These are phyloP conservation scores for Ia io DNA, from an alignment of 2,113 vertebrate genomes.

Conservation along the genomic window DNA sequence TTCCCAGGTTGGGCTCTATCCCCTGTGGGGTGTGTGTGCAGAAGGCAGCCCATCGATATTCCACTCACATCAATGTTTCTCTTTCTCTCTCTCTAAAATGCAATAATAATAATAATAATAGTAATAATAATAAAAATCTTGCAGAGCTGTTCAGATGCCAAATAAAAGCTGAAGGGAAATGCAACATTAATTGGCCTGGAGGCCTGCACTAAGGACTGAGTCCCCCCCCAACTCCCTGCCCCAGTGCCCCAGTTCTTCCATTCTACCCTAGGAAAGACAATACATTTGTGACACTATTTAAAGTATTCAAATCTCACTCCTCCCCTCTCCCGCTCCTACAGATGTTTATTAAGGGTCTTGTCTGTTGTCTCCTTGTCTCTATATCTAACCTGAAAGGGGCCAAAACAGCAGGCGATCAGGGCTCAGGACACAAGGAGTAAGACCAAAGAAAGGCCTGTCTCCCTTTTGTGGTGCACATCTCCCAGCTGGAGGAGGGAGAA, in stretches of 20 bases:
- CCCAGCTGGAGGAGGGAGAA: background rate
- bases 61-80: too few species aligned
- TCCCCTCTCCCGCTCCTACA: background rate
- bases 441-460: background rate
- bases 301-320: background rate
- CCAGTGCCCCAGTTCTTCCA: background rate
- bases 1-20: too few species aligned
- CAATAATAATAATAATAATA: too few species aligned
- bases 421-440: background rate
- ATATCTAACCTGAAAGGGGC: background rate
- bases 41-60: too few species aligned
- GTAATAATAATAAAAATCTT: too few species aligned
- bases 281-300: background rate
- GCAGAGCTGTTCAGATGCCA: background rate
- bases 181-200: background rate
- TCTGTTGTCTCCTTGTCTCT: background rate
- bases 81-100: too few species aligned
- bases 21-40: too few species aligned
- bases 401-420: background rate
- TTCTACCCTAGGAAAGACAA: background rate
- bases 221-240: background rate
- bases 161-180: background rate
- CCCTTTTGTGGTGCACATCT: background rate
- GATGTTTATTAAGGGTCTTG: background rate
- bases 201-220: background rate